Percentiles rank a stretch among this genome's conserved stretches.
Conservation (phyloP, 2,888 invertebrate genomes). For the Cheilosia impressa region DNA sequence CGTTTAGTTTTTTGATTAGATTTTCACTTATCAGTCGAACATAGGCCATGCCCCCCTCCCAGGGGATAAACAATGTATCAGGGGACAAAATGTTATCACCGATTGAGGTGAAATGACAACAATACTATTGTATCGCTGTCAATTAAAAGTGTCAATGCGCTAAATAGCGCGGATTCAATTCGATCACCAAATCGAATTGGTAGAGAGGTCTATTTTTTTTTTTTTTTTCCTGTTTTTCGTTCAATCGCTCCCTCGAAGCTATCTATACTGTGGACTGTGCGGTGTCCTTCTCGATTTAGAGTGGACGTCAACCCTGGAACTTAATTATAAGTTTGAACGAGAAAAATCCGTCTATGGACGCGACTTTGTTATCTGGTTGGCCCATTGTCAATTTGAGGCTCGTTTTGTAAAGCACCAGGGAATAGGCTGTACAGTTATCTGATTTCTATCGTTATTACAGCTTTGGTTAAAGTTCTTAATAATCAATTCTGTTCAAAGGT, state of each 20-base stretch:
- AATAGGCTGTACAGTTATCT: slow-evolving; percentile 3
- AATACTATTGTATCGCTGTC: slow-evolving; percentile 60
- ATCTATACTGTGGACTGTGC: not conserved
- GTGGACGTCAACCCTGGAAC: slow-evolving; percentile 25
- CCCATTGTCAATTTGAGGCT: slow-evolving; percentile 16
- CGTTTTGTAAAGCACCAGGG: slow-evolving; percentile 6
- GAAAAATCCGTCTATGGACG: not conserved
- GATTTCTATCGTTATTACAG: not conserved
- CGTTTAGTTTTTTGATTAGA: slow-evolving; percentile 9
- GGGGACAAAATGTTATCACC: slow-evolving; percentile 51
- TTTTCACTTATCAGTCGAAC: slow-evolving; percentile 10
- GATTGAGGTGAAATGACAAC: slow-evolving; percentile 51
- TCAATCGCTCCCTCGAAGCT: not conserved
- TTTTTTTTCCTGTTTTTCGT: not conserved
- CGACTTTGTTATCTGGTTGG: slow-evolving; percentile 27
- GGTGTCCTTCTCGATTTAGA: slow-evolving; percentile 1
- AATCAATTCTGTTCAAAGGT: not conserved
- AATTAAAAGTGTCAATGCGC: slow-evolving; percentile 63
- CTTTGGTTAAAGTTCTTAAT: not conserved
- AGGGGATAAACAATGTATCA: slow-evolving; percentile 14
- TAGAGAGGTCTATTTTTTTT: slow-evolving; percentile 4
- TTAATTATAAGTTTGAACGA: slow-evolving; percentile 58
- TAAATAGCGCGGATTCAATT: slow-evolving; percentile 48
- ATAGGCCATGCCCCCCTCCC: slow-evolving; percentile 9
- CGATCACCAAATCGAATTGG: slow-evolving; percentile 45